Evolutionary conservation across 2,888 invertebrate genomes (phyloP), one percentile per base, ranked within the genome.

Genomic region (Buathra laborator): DNA sequence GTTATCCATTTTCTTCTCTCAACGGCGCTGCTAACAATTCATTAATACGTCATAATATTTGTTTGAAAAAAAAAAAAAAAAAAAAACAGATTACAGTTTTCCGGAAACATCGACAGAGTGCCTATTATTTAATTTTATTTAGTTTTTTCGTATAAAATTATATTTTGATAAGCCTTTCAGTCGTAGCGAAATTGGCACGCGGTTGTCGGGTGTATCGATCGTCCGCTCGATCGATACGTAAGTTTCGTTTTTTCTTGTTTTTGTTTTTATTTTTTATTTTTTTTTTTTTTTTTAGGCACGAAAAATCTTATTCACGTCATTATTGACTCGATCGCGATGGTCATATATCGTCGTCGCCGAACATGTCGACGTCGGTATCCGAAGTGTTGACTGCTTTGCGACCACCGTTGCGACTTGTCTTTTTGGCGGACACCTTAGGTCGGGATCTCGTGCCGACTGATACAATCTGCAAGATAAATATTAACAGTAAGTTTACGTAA

Each of bases 301-400:
- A 48, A 43, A 64, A 19, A 5, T n/a, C 48, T 46, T 68, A 6
- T 12, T 24, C 29, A 48, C 19, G 53, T 44, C 16, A n/a, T 9
- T 29, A 66, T 48, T 62, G 68, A 79, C 76, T 83, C 71, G 62
- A 46, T 59, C 66, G 59, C 46, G 44, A 56, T 9, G 59, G 19
- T 62, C 16, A 59, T 29, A 44, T 44, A 43, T 75, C 72, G 12
- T 77, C 76, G 51, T 88, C 86, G 67, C 87, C 88, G 84, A 92
- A 92, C 81, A 92, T 92, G 71, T 92, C 92, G 51, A 88, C 87
- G 9, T 92, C 92, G 56, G 91, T 90, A 29, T 86, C 82, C 75
- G 62, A 74, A 68, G 83, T 81, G 9, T 66, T 75, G 1, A 29
- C 19, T 51, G 19, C 14, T 46, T 67, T 87, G 83, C 77, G n/a